Evolutionary conservation across 1,140 invertebrate species (phyloP), one percentile per base, ranked within the genome.

Genomic region (Ectropis grisescens): DNA sequence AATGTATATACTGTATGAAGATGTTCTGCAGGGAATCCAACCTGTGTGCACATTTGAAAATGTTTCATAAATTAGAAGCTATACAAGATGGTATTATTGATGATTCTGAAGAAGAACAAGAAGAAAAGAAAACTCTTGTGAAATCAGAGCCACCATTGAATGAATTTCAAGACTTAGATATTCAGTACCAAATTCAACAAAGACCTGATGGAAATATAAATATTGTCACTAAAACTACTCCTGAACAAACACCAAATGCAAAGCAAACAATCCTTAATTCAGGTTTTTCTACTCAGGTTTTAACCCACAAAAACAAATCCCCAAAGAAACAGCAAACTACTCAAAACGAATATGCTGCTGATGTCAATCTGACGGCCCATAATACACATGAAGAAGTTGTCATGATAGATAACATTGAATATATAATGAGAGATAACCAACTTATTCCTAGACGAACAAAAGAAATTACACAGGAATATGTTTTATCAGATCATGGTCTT

Each of bases 1-100:
- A 89, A 55, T 92, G 90, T 60, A 84, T 87, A 38, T 90, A 89
- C 53, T 92, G 90, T 60, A 76, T 84, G 24, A 89, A 88, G 61
- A 72, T 84, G 32, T 90, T 90, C 49, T 81, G 86, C 16, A 82
- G 88, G 24, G 86, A 87, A 48, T 68, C 82, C 4, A 87, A 88
- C 57, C 68, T 91, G 9, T 90, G 90, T 67, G 84, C 85, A 10
- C 90, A 92, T 60, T 80, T 91, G 43, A 85, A 87, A 58, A 78
- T 79, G 4, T 65, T 82, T 49, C 90, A 91, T 54, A 85, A 86
- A 56, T 74, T 85, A 37, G 83, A 85, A 33, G 87, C 85, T 0
- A 68, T 74, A 11, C 75, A 69, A 38, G 88, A 89, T 75, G 86
- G 87, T 13, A 84, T 89, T 2, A 85, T 89, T 46, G 86, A 88